Percentiles rank a stretch among this genome's conserved stretches.
phyloP scores from a whole-genome alignment of 2,888 invertebrate genomes.

The Aphidius colemani region DNA sequence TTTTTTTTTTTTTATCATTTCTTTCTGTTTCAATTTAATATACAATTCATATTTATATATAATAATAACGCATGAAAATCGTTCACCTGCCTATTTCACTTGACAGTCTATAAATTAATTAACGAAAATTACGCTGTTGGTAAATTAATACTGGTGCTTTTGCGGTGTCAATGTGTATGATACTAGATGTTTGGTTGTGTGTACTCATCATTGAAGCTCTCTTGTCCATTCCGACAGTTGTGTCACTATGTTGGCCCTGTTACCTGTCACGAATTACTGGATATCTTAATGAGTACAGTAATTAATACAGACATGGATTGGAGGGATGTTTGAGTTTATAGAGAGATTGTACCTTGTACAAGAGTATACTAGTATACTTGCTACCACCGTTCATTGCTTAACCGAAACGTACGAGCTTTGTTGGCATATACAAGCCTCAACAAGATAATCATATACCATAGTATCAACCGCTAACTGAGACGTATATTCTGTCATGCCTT shows the following conservation, averaged over 20 bases:
- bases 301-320: slow-evolving; percentile 59
- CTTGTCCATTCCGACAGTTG: neutral
- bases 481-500: neutral
- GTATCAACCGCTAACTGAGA: neutral
- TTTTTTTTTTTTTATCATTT: no score
- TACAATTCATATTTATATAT: neutral
- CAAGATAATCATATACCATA: slow-evolving; percentile 48
- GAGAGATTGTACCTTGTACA: slow-evolving; percentile 36
- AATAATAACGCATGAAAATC: slow-evolving; percentile 34
- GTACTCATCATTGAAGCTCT: slow-evolving; percentile 1
- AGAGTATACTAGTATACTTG: no score
- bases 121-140: slow-evolving; percentile 55
- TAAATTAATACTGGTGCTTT: slow-evolving; percentile 38
- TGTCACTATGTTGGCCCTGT: slow-evolving; percentile 17
- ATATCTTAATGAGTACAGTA: slow-evolving; percentile 60
- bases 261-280: slow-evolving; percentile 53
- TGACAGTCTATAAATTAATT: slow-evolving; percentile 59
- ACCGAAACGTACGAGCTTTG: slow-evolving; percentile 55
- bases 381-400: slow-evolving; percentile 37
- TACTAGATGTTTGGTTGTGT: neutral
- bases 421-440: slow-evolving; percentile 41
- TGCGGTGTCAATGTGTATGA: slow-evolving; percentile 14
- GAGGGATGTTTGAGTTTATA: slow-evolving; percentile 47
- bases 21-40: no score
- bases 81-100: slow-evolving; percentile 46